Evolutionary conservation across 2,797 vertebrate genomes (phyloP).

Genomic region (Macropodus opercularis): DNA sequence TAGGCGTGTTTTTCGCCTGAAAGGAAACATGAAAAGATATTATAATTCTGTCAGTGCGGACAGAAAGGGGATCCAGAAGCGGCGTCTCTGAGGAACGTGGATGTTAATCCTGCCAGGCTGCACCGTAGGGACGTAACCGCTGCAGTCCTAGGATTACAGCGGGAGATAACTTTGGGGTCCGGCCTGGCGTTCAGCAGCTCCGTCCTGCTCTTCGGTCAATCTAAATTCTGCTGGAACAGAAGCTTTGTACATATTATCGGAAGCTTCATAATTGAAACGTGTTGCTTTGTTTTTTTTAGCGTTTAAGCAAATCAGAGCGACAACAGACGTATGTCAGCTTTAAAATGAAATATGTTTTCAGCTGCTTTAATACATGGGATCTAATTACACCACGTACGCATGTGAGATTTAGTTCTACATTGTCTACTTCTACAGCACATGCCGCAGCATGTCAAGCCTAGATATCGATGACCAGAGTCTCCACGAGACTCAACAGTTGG

Average conservation of each 20-base stretch:
- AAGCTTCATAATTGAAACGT: constrained; percentile 18
- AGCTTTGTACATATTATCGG: constrained; percentile 29
- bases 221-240: constrained; percentile 8
- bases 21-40: constrained; percentile 46
- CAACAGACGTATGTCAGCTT: constrained; percentile 25
- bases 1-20: constrained; percentile 34
- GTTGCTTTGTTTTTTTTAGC: constrained; percentile 5
- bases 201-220: constrained; percentile 37
- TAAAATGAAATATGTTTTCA: not conserved
- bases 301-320: constrained; percentile 28
- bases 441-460: not conserved
- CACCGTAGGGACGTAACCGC: constrained; percentile 37
- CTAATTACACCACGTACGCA: not conserved
- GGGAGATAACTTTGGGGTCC: constrained; percentile 41
- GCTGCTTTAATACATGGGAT: constrained; percentile 3
- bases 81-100: constrained; percentile 31
- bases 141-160: constrained; percentile 27
- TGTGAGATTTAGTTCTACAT: not conserved
- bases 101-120: constrained; percentile 27
- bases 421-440: not conserved
- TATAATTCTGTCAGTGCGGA: constrained; percentile 46
- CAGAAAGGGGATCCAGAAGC: constrained; percentile 48
- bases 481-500: not conserved
- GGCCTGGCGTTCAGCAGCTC: constrained; percentile 24
- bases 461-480: not conserved